Evolutionary conservation across 2,113 vertebrate genomes (phyloP).

Genomic region (Petrocephalus microphthalmus): DNA sequence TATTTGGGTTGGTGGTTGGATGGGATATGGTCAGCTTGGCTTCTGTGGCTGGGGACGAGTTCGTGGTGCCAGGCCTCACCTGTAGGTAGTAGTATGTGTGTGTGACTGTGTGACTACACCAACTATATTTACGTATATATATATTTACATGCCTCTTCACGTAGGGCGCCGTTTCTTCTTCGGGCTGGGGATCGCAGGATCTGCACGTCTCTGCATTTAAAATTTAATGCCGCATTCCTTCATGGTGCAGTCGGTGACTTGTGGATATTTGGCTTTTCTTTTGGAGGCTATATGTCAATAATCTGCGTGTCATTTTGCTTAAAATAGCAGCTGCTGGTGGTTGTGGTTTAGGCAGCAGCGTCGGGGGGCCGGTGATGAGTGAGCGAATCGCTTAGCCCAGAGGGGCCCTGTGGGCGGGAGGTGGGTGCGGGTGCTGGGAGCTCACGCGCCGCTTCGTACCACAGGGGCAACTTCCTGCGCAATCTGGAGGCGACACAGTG

Average conservation of each 20-base stretch:
- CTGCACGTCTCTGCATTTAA: neutral
- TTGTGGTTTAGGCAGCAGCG: neutral
- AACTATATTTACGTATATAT: no score
- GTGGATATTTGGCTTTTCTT: neutral
- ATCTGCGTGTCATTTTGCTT: neutral
- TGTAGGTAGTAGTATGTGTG: neutral
- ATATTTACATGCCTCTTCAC: neutral
- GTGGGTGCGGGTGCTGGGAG: neutral
- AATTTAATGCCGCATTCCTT: neutral
- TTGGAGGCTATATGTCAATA: neutral
- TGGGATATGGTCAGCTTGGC: neutral
- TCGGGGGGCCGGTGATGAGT: neutral
- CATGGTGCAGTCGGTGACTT: neutral
- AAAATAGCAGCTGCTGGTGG: neutral
- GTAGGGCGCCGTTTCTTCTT: neutral
- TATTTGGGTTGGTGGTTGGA: neutral
- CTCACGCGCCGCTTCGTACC: conserved; percentile 20
- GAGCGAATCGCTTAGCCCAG: neutral
- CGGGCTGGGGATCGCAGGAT: neutral
- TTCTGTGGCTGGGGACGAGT: neutral
- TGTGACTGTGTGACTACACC: neutral
- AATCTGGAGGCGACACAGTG: conserved; percentile 68
- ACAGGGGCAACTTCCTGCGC: conserved; percentile 80
- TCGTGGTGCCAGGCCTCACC: neutral
- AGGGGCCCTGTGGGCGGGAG: neutral